phyloP scores from a whole-genome alignment of 2,888 invertebrate genomes.

The Megalurothrips usitatus region DNA sequence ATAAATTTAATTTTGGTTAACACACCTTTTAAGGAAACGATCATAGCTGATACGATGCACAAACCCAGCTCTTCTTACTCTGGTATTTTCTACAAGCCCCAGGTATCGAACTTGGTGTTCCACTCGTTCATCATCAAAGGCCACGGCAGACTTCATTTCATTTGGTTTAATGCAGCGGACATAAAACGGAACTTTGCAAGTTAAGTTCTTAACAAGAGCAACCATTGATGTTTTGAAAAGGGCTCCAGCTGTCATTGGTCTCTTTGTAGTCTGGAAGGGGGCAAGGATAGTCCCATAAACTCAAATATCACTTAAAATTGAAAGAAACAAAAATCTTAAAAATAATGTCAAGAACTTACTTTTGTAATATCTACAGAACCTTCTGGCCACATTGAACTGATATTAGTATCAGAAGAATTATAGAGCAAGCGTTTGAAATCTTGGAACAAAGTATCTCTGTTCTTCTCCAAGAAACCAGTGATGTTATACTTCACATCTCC shows the following conservation, averaged over 20 bases:
- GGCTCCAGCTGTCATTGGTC: slow-evolving; percentile 90
- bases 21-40: slow-evolving; percentile 76
- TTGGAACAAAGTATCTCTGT: slow-evolving; percentile 93
- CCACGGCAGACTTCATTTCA: slow-evolving; percentile 80
- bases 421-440: slow-evolving; percentile 91
- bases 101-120: slow-evolving; percentile 76
- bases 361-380: slow-evolving; percentile 84
- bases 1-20: slow-evolving; percentile 21
- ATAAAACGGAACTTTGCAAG: slow-evolving; percentile 93
- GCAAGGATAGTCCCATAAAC: slow-evolving; percentile 32
- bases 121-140: slow-evolving; percentile 79
- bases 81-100: slow-evolving; percentile 90
- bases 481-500: slow-evolving; percentile 92
- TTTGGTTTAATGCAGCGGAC: slow-evolving; percentile 97
- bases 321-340: slow-evolving; percentile 30
- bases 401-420: slow-evolving; percentile 70
- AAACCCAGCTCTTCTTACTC: slow-evolving; percentile 94
- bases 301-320: slow-evolving; percentile 23
- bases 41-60: slow-evolving; percentile 93
- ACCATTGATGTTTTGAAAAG: slow-evolving; percentile 94
- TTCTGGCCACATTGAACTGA: slow-evolving; percentile 94
- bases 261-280: slow-evolving; percentile 74
- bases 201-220: slow-evolving; percentile 78
- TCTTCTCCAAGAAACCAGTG: slow-evolving; percentile 92
- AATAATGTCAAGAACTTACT: slow-evolving; percentile 47